phyloP scores from a whole-genome alignment of 2,113 vertebrate genomes.

The Lasiurus borealis region DNA sequence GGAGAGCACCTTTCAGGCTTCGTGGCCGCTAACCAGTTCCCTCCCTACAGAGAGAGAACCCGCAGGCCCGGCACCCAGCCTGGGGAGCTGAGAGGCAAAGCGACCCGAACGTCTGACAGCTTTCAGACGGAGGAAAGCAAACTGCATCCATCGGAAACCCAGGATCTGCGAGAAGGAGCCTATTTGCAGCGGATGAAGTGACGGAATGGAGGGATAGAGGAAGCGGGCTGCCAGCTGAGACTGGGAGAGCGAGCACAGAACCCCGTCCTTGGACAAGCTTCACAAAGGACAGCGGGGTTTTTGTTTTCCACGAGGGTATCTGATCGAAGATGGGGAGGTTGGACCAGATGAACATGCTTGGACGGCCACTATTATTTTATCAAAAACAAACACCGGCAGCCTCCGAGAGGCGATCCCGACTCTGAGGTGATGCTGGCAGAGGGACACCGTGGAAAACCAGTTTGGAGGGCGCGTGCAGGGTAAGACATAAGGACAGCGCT shows the following conservation, averaged over 20 bases:
- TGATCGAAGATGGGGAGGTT: conserved; percentile 65
- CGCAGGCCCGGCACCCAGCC: conserved; percentile 9
- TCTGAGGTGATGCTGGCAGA: neutral
- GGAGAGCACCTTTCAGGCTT: conserved; percentile 78
- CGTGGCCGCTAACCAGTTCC: conserved; percentile 73
- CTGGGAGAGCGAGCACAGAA: conserved; percentile 60
- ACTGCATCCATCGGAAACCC: conserved; percentile 43
- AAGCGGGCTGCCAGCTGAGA: conserved; percentile 61
- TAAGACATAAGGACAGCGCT: neutral
- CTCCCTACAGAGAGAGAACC: conserved; percentile 66
- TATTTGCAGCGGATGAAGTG: conserved; percentile 63
- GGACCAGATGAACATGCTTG: neutral
- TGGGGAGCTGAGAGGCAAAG: conserved; percentile 56
- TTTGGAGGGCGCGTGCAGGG: neutral
- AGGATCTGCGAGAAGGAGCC: conserved; percentile 48
- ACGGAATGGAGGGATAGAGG: conserved; percentile 69
- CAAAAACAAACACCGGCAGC: neutral
- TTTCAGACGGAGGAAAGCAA: conserved; percentile 71
- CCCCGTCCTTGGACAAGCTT: conserved; percentile 51
- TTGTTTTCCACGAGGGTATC: neutral
- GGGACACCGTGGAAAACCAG: neutral
- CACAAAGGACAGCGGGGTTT: neutral
- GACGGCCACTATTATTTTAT: neutral
- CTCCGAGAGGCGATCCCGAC: neutral
- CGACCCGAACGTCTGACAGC: conserved; percentile 51